phyloP scores from a whole-genome alignment of 2,113 vertebrate genomes.

The Procapra przewalskii region DNA sequence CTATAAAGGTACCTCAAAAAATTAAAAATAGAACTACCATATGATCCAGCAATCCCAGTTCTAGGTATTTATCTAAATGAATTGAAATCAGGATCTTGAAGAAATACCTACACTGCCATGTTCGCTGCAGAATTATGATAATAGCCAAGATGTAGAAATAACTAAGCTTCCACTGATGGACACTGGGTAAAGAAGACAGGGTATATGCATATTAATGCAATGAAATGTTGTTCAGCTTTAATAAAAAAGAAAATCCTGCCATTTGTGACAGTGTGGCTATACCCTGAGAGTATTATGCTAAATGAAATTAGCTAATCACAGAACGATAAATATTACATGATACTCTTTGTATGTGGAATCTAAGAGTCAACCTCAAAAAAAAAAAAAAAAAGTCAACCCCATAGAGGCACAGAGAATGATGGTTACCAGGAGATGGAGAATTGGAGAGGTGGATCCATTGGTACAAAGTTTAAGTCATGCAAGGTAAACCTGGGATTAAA shows the following conservation, averaged over 20 bases:
- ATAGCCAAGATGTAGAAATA: neutral
- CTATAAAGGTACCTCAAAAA: neutral
- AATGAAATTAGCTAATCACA: neutral
- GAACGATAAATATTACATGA: neutral
- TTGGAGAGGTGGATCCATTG: neutral
- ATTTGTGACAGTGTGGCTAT: neutral
- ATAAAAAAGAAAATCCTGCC: neutral
- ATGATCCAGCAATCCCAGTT: neutral
- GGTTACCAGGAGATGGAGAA: neutral
- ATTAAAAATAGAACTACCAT: neutral
- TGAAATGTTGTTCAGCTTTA: neutral
- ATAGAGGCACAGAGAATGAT: neutral
- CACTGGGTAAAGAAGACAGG: neutral
- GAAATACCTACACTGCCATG: neutral
- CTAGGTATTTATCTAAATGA: neutral
- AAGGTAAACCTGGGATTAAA: neutral
- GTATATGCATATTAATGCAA: neutral
- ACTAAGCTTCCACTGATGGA: neutral
- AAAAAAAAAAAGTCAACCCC: neutral
- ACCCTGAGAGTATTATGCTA: neutral
- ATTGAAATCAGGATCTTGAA: neutral
- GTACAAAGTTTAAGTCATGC: neutral
- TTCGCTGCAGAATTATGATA: neutral
- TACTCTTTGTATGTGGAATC: neutral
- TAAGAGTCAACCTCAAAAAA: neutral